Evolutionary conservation across 2,888 invertebrate species (phyloP), one percentile per base, ranked within the genome.

Genomic region (Eristalis tenax): DNA sequence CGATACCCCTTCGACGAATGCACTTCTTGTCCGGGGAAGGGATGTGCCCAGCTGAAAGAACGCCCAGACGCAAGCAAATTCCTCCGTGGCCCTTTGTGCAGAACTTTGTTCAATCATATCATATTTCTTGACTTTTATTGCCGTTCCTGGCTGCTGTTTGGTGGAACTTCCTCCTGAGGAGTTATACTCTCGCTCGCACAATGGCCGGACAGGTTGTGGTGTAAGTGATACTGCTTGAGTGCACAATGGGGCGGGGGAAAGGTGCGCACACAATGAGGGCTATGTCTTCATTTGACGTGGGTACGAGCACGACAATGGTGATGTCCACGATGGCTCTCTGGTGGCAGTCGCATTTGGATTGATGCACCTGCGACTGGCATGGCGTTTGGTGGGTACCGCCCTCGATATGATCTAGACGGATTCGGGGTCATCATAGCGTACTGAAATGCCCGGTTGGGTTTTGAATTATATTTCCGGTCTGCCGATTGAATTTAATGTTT

Each of bases 101-200:
- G 56, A 68, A 83, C 68, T 79, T 56, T 40, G 56, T 76, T 87
- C 87, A 87, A 87, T 87, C 83, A 83, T 87, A 87, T 87, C 87
- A 87, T 83, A 87, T 87, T 87, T 80, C 87, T 83, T 87, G 83
- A 87, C 87, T 87, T 83, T 87, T 87, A 83, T 87, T 87, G 73
- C 71, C 71, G 28, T 59, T 69, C 22, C 50, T 73, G 43, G 43
- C 59, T 69, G 43, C 56, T 71, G 61, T 15, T 32, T 57, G 71
- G 28, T 71, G 61, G 77, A 77, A 81, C 68, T 77, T 77, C 61
- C 63, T 66, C 61, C 61, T 59, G 61, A 76, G 43, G 71, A 84
- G 81, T 71, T 71, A 81, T 81, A 50, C 59, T 81, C 69, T 64
- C 64, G 75, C 80, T 85, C 84, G 71, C 71, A 74, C 77, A 81